These are phyloP conservation scores for Tetranychus truncatus DNA, from an alignment of 2,888 invertebrate species.

Conservation along the genomic window DNA sequence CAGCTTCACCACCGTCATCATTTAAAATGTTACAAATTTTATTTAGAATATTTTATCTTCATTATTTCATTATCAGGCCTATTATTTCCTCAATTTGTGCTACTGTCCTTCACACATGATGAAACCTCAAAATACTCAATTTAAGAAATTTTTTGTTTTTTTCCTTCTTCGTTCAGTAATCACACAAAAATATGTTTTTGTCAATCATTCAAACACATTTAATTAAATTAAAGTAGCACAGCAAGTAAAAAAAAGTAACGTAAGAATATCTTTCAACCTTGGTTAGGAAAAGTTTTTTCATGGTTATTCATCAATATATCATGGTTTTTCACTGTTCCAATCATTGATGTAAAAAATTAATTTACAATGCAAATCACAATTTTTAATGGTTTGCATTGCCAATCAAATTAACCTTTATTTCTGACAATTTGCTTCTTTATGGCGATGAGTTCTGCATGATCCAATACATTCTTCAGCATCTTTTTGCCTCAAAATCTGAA, in stretches of 20 bases:
- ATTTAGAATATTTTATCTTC: not conserved
- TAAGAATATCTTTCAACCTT: no score
- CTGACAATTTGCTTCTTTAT: not conserved
- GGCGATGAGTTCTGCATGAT: no score
- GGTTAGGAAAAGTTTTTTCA: no score
- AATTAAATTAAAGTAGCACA: no score
- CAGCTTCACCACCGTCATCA: no score
- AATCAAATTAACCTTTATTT: not conserved
- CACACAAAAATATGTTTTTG: not conserved
- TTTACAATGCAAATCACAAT: not conserved
- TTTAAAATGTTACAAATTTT: no score
- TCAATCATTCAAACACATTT: no score
- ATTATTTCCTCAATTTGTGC: not conserved
- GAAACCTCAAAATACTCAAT: not conserved
- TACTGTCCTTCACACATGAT: not conserved
- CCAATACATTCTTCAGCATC: no score
- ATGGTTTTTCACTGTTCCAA: not conserved
- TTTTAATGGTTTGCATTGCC: not conserved
- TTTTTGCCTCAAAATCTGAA: no score
- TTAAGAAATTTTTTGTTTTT: not conserved
- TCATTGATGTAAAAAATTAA: not conserved
- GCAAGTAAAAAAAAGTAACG: no score
- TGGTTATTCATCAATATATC: no score
- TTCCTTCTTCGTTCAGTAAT: not conserved
- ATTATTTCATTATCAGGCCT: not conserved